phyloP scores from a whole-genome alignment of 1,140 invertebrate genomes.

The Calliphora vicina region DNA sequence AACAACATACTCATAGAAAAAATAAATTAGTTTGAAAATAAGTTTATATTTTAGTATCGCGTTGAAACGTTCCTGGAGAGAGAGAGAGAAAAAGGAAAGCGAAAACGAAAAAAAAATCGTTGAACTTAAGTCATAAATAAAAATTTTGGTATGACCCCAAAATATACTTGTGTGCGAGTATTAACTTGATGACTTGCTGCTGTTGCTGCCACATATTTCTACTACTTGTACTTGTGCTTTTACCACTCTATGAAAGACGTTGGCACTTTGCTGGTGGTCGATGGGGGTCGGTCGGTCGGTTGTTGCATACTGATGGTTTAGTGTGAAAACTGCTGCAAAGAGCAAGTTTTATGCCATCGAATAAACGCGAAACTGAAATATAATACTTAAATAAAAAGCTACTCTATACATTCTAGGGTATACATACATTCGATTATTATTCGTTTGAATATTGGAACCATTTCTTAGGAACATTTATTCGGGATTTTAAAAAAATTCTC shows the following conservation, averaged over 20 bases:
- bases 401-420: no score
- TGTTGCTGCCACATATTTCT: not conserved
- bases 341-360: not conserved
- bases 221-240: not conserved
- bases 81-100: not conserved
- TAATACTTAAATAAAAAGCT: not conserved
- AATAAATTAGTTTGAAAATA: constrained; percentile 31
- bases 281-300: no score
- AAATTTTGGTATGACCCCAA: constrained; percentile 31
- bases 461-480: no score
- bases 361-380: not conserved
- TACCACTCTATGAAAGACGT: no score
- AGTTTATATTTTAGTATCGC: constrained; percentile 33
- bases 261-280: no score
- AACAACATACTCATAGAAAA: not conserved
- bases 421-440: no score
- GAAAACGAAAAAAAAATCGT: not conserved
- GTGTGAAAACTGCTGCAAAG: not conserved
- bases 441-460: no score
- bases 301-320: not conserved
- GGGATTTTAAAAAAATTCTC: no score
- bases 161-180: not conserved
- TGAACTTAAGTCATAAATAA: constrained; percentile 33
- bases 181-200: constrained; percentile 27
- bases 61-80: not conserved